Conservation (phyloP, 2,797 vertebrate genomes). For the Pelobates cultripes region DNA sequence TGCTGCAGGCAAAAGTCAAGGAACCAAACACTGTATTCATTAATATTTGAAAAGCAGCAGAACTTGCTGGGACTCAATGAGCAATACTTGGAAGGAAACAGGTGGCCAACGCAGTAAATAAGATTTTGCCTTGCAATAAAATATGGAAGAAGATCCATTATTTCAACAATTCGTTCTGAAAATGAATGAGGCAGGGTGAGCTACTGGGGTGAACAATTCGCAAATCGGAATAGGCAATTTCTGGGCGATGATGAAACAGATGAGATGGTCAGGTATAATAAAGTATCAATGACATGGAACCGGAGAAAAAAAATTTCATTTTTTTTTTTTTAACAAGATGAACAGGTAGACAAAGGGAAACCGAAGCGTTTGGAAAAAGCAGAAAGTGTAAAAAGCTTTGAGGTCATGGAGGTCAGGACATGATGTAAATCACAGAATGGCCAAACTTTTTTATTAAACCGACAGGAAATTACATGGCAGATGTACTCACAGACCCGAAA, state of each 20-base stretch:
- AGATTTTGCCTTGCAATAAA: conserved; percentile 22
- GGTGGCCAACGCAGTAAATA: conserved; percentile 7
- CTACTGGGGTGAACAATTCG: neutral
- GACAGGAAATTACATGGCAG: neutral
- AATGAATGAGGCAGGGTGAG: conserved; percentile 9
- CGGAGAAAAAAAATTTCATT: neutral
- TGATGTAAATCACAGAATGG: neutral
- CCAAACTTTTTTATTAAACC: neutral
- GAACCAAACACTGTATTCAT: conserved; percentile 1
- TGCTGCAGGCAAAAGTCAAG: conserved; percentile 24
- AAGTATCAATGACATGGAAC: neutral
- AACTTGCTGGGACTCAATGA: neutral
- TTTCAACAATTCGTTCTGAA: neutral
- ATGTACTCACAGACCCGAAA: too few relatives aligned
- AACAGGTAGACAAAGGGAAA: neutral
- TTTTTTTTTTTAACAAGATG: conserved; percentile 13
- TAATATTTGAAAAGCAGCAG: conserved; percentile 10
- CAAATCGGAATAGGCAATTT: neutral
- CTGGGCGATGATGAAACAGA: neutral
- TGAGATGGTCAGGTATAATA: neutral
- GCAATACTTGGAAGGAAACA: neutral
- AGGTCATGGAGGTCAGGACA: neutral
- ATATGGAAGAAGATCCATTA: conserved; percentile 22
- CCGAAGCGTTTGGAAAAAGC: neutral
- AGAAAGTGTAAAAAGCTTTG: neutral